Evolutionary conservation across 2,888 invertebrate genomes (phyloP).

Genomic region (Drosophila flavopinicola): DNA sequence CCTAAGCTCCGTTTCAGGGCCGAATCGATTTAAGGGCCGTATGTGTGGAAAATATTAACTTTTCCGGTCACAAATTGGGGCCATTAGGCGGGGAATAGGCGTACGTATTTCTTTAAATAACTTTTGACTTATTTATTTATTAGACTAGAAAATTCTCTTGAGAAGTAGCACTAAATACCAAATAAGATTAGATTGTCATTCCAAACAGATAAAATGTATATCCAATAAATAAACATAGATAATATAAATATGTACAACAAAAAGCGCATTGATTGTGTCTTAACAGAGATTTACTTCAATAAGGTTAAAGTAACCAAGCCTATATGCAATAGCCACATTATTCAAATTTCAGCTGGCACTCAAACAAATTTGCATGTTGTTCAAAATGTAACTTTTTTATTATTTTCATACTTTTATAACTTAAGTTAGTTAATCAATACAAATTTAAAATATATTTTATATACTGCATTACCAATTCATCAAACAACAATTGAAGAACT

Average conservation of each 20-base stretch:
- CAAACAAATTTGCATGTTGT: no score
- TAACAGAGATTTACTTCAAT: no score
- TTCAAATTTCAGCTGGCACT: neutral
- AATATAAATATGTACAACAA: slow-evolving; percentile 31
- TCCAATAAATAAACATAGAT: slow-evolving; percentile 49
- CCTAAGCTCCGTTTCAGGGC: no score
- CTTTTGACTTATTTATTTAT: slow-evolving; percentile 53
- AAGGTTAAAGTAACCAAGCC: no score
- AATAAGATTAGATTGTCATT: slow-evolving; percentile 56
- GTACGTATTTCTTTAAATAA: slow-evolving; percentile 36
- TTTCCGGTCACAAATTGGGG: no score
- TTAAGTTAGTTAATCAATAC: neutral
- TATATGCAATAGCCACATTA: no score
- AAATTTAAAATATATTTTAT: slow-evolving; percentile 83
- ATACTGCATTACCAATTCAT: slow-evolving; percentile 86
- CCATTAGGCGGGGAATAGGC: no score
- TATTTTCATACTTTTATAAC: neutral
- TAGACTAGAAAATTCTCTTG: slow-evolving; percentile 56
- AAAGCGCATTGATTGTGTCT: neutral
- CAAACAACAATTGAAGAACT: slow-evolving; percentile 87
- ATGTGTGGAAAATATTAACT: no score
- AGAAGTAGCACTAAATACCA: slow-evolving; percentile 52
- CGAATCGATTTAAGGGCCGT: no score
- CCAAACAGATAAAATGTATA: slow-evolving; percentile 53
- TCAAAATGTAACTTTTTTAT: neutral